Evolutionary conservation across 2,113 vertebrate species (phyloP).

Genomic region (Microtus montanus): DNA sequence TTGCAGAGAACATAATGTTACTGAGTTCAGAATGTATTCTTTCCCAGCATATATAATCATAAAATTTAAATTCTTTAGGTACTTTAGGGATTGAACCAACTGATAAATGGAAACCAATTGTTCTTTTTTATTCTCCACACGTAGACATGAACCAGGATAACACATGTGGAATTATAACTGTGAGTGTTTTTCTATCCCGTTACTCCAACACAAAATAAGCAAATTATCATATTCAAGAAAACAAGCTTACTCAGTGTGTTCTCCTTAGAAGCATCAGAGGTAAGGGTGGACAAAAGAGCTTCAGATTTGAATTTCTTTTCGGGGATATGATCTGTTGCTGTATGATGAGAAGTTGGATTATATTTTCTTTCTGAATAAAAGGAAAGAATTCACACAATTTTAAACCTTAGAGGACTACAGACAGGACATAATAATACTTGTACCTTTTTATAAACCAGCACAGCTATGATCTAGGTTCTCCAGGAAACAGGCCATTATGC

Average conservation of each 20-base stretch:
- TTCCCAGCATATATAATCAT: constrained; percentile 38
- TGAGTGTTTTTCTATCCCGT: background rate
- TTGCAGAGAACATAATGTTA: constrained; percentile 75
- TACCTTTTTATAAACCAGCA: constrained; percentile 7
- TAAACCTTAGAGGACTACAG: constrained; percentile 29
- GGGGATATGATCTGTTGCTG: constrained; percentile 94
- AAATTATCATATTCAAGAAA: constrained; percentile 12
- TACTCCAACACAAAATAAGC: constrained; percentile 30
- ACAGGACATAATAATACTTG: background rate
- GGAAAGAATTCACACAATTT: constrained; percentile 62
- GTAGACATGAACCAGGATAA: background rate
- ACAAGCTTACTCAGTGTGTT: constrained; percentile 92
- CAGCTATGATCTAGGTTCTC: background rate
- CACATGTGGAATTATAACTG: background rate
- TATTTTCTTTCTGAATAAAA: constrained; percentile 95
- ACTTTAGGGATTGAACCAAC: background rate
- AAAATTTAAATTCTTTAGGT: constrained; percentile 31
- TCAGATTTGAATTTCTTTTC: constrained; percentile 99
- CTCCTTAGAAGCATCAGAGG: constrained; percentile 98
- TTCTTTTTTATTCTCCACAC: constrained; percentile 23
- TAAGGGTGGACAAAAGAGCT: constrained; percentile 97
- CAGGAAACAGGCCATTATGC: background rate
- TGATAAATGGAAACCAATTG: background rate
- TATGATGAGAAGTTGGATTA: constrained; percentile 93
- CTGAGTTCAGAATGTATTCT: constrained; percentile 66